These are phyloP conservation scores for Drosophila hydei DNA, from an alignment of 1,140 invertebrate species.

Conservation along the genomic window DNA sequence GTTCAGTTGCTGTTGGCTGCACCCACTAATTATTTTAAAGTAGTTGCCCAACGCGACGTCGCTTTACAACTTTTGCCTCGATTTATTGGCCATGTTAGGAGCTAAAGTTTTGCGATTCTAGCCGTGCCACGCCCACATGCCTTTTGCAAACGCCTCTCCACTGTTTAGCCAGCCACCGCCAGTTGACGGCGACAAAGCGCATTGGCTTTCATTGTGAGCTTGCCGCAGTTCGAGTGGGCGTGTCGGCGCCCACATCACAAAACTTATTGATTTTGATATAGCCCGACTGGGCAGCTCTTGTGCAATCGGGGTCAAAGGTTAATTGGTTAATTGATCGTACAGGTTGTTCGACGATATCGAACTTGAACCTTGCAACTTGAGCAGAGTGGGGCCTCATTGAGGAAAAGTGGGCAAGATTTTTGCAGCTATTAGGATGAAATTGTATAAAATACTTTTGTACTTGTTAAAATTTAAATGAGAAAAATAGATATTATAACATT, in stretches of 20 bases:
- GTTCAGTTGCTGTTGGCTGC: slow-evolving; percentile 58
- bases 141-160: slow-evolving; percentile 33
- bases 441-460: too few relatives aligned
- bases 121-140: slow-evolving; percentile 33
- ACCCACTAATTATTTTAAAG: slow-evolving; percentile 82
- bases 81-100: slow-evolving; percentile 66
- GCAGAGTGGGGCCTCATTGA: not conserved
- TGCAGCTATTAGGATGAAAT: too few relatives aligned
- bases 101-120: slow-evolving; percentile 49
- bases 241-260: slow-evolving; percentile 56
- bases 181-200: slow-evolving; percentile 71
- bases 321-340: slow-evolving; percentile 71
- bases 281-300: slow-evolving; percentile 18
- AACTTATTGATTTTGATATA: slow-evolving; percentile 66
- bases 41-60: slow-evolving; percentile 71
- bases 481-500: too few relatives aligned
- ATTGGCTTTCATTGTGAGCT: slow-evolving; percentile 70
- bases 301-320: slow-evolving; percentile 57
- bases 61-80: slow-evolving; percentile 56
- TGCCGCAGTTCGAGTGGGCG: slow-evolving; percentile 54
- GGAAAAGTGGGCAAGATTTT: not conserved
- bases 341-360: slow-evolving; percentile 24
- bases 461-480: too few relatives aligned
- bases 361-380: slow-evolving; percentile 24
- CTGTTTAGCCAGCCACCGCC: slow-evolving; percentile 37